phyloP scores from a whole-genome alignment of 2,113 vertebrate genomes.

The Ctenomys sociabilis region DNA sequence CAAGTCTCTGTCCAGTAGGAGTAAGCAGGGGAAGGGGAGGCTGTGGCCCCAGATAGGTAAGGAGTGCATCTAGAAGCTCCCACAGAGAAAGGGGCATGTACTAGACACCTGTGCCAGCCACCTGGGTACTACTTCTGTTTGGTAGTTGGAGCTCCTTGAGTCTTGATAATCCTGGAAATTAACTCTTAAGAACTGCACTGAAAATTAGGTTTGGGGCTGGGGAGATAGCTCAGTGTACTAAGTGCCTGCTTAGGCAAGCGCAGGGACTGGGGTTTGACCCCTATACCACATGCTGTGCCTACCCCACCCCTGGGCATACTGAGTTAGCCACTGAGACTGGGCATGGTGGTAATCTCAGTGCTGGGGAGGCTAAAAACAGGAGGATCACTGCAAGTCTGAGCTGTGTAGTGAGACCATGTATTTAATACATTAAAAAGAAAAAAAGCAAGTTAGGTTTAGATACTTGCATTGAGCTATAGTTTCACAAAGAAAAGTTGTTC shows the following conservation, averaged over 20 bases:
- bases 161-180: slow-evolving; percentile 2
- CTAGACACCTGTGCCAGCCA: background rate
- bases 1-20: background rate
- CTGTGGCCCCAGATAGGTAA: background rate
- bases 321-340: too few relatives aligned
- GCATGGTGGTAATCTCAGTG: too few relatives aligned
- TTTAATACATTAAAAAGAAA: too few relatives aligned
- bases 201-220: background rate
- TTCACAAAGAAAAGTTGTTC: background rate
- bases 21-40: rapidly evolving
- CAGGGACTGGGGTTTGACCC: too few relatives aligned
- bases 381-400: too few relatives aligned
- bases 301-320: too few relatives aligned
- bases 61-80: background rate
- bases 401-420: too few relatives aligned
- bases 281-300: too few relatives aligned
- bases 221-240: too few relatives aligned
- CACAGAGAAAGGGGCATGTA: background rate
- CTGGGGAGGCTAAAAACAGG: too few relatives aligned
- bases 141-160: background rate
- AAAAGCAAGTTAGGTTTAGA: background rate
- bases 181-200: background rate
- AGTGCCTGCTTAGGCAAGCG: too few relatives aligned
- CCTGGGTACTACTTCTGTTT: background rate
- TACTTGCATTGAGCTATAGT: background rate